Evolutionary conservation across 2,113 vertebrate genomes (phyloP), one percentile per base, ranked within the genome.

Genomic region (Anguilla rostrata): DNA sequence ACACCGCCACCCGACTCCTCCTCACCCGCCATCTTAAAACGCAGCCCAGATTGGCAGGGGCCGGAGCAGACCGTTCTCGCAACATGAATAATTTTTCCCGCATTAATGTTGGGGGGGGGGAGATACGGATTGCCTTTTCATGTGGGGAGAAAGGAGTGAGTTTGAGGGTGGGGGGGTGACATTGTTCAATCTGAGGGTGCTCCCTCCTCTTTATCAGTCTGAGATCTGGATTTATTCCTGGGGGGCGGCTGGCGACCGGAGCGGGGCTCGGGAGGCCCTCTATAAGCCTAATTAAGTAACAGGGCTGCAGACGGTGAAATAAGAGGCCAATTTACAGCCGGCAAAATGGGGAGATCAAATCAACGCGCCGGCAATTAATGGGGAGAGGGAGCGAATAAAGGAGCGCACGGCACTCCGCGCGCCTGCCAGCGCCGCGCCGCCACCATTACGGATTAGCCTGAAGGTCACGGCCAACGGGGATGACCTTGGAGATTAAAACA

Each of bases 71-170:
- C 85, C 90, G 82, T 91, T 92, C 93, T 94, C 91, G 91, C 87
- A 92, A 91, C 93, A 95, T 95, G 95, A 97, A 97, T 97, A 96
- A 97, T 96, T 96, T 96, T 94, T 92, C 88, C 92, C 88, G 92
- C 95, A 96, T 96, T 97, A 97, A 93, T 93, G 94, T 95, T 94
- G 91, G 34, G 34, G 34, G 34, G 34, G 34, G 34, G 34, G 34
- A 88, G 92, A 95, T 94, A 95, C 91, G 90, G 94, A 94, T 95
- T 94, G 91, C 92, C 96, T 96, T 96, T 96, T 95, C 94, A 95
- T 95, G 95, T 95, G 92, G 89, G 87, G 92, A 93, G 94, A 93
- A 91, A 88, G 90, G 92, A 20, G n/a, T 86, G 90, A 81, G 87
- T 88, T 91, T 79, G 86, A 90, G 93, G 22, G 39, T 91, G 81